Base-by-base conservation (phyloP, 2,888 invertebrate species). In the Tetragnatha montana region DNA sequence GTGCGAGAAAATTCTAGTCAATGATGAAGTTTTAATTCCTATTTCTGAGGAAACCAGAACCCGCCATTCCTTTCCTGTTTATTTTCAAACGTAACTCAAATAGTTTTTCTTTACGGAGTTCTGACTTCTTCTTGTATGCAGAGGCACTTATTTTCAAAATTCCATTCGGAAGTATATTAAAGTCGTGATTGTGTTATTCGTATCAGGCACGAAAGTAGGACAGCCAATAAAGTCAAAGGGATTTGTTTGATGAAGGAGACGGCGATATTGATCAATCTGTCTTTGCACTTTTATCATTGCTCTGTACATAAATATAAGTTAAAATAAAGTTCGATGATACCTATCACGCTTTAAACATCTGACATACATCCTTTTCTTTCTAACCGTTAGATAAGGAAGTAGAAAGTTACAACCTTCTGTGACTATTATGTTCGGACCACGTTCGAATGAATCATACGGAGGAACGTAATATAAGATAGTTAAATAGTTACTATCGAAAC, bases 311-410 rank as follows among this genome's bases (percentile, higher is more conserved):
- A 49, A 47, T 7, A n/a, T 17, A 51, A 80, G 68, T 60, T 69
- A 35, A 80, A 80, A 80, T 80, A 80, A 80, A 80, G 80, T 80
- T 80, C 80, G 69, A 49, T 69, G 80, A 80, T 80, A 78, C 78
- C 49, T 51, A 78, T 78, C 78, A 21, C 50, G 35, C 35, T 1
- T 10, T 78, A 68, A 69, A 69, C 69, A 35, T 69, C 69, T 70
- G 80, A 69, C 69, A 35, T 35, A 35, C 35, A 80, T 80, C 69
- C 49, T 80, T 80, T 80, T 19, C 80, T 47, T 47, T 78, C 6
- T 21, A 75, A 12, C n/a, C 60, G 22, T 60, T 60, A 51, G n/a
- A 78, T 21, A 22, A 78, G 78, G 78, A 78, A 78, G 60, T 22
- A 21, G 60, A 10, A 60, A 60, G 60, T 60, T 60, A 60, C 60